These are phyloP conservation scores for Benthosema pterotum DNA, from an alignment of 2,797 vertebrate species.

Conservation along the genomic window DNA sequence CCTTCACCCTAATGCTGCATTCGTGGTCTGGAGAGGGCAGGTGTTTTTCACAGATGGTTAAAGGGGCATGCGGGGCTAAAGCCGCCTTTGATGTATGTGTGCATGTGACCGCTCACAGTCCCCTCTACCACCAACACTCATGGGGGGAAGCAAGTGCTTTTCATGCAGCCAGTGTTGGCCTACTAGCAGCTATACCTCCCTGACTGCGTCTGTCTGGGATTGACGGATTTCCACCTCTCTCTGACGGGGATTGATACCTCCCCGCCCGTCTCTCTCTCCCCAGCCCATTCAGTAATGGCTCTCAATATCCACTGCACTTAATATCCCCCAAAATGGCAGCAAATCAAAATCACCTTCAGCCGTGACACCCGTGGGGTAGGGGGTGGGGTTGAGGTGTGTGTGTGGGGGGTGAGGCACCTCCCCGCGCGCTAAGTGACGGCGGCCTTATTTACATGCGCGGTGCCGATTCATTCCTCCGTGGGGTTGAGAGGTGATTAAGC, in stretches of 20 bases:
- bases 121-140: slow-evolving; percentile 35
- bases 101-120: background rate
- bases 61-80: too few species aligned
- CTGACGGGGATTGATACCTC: slow-evolving; percentile 70
- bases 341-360: slow-evolving; percentile 61
- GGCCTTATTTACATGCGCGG: slow-evolving; percentile 63
- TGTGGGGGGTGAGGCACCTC: slow-evolving; percentile 36
- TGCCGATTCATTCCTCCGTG: slow-evolving; percentile 33
- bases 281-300: slow-evolving; percentile 42
- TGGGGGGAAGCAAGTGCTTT: slow-evolving; percentile 23
- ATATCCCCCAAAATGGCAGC: slow-evolving; percentile 53
- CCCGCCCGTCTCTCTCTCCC: slow-evolving; percentile 39
- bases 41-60: too few species aligned
- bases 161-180: slow-evolving; percentile 37
- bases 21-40: too few species aligned
- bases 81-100: too few species aligned
- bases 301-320: slow-evolving; percentile 68
- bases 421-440: slow-evolving; percentile 39
- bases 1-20: too few species aligned
- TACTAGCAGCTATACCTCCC: slow-evolving; percentile 22
- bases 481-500: slow-evolving; percentile 58
- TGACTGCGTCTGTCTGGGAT: slow-evolving; percentile 44
- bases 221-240: slow-evolving; percentile 51
- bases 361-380: slow-evolving; percentile 18
- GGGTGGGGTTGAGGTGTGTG: too few species aligned